A percentile compares a stretch with the other conserved stretches of the same genome.
Evolutionary conservation across 2,113 vertebrate genomes (phyloP).

Genomic region (Dromiciops gliroides): DNA sequence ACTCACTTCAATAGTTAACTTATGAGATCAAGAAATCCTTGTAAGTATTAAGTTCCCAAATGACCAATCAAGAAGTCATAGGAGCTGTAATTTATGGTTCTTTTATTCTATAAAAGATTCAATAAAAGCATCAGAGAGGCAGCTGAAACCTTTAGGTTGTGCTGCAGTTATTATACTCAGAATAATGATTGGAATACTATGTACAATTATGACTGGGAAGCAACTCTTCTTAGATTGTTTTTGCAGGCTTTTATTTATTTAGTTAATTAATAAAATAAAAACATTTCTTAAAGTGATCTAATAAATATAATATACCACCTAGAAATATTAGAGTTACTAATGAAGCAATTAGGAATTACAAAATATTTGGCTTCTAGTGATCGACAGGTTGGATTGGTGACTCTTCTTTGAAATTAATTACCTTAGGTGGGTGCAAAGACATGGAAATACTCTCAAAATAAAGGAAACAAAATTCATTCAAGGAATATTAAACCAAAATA

Average conservation of each 20-base stretch:
- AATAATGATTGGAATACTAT: slow-evolving; percentile 30
- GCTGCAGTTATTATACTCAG: slow-evolving; percentile 6
- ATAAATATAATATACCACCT: background rate
- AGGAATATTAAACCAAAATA: background rate
- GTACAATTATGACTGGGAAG: background rate
- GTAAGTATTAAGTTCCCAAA: background rate
- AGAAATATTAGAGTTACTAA: slow-evolving; percentile 27
- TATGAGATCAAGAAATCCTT: slow-evolving; percentile 8
- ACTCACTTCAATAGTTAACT: background rate
- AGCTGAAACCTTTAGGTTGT: slow-evolving; percentile 22
- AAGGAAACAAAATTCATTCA: slow-evolving; percentile 10
- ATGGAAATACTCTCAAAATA: slow-evolving; percentile 62
- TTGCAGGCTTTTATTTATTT: slow-evolving; percentile 1
- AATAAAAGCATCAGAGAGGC: background rate
- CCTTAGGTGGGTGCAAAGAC: slow-evolving; percentile 25
- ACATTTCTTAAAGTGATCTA: slow-evolving; percentile 39
- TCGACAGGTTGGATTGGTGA: slow-evolving; percentile 68
- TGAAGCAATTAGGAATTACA: slow-evolving; percentile 46
- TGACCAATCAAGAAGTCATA: background rate
- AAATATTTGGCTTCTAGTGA: slow-evolving; percentile 70
- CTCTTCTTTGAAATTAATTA: slow-evolving; percentile 73
- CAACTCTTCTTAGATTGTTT: background rate
- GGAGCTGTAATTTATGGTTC: background rate
- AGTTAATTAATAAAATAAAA: background rate
- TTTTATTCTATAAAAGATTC: slow-evolving; percentile 5